These are phyloP conservation scores for Isurus oxyrinchus DNA, from an alignment of 2,113 vertebrate species.

Conservation along the genomic window DNA sequence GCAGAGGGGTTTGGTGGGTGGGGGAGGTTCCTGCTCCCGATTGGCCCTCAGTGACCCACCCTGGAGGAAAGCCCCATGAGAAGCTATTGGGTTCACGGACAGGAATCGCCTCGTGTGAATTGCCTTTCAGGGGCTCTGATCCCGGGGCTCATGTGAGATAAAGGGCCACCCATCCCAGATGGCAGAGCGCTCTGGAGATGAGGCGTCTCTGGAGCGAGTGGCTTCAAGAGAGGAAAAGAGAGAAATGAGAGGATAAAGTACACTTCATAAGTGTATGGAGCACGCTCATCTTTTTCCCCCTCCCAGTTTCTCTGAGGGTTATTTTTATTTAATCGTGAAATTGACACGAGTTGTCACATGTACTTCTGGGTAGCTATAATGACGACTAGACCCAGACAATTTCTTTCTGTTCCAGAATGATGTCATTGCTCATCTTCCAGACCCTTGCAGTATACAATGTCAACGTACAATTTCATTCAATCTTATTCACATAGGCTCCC, in stretches of 20 bases:
- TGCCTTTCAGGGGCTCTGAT: not conserved
- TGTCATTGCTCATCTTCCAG: not conserved
- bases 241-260: not conserved
- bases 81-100: not conserved
- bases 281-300: not conserved
- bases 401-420: not conserved
- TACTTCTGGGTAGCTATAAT: not conserved
- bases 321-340: not conserved
- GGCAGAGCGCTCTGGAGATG: not conserved
- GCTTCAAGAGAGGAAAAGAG: not conserved
- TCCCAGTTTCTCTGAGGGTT: not conserved
- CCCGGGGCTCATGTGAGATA: not conserved
- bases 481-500: not conserved
- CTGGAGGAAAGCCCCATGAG: not conserved
- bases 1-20: no score
- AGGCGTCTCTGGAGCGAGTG: not conserved
- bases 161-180: not conserved
- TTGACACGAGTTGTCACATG: not conserved
- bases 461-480: not conserved
- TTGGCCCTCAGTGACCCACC: not conserved
- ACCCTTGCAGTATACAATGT: not conserved
- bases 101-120: not conserved
- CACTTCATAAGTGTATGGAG: not conserved
- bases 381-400: not conserved
- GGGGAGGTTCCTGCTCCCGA: not conserved